Percentiles rank a stretch among this genome's conserved stretches.
Evolutionary conservation across 2,888 invertebrate genomes (phyloP).

Genomic region (Dasysyrphus tricinctus): DNA sequence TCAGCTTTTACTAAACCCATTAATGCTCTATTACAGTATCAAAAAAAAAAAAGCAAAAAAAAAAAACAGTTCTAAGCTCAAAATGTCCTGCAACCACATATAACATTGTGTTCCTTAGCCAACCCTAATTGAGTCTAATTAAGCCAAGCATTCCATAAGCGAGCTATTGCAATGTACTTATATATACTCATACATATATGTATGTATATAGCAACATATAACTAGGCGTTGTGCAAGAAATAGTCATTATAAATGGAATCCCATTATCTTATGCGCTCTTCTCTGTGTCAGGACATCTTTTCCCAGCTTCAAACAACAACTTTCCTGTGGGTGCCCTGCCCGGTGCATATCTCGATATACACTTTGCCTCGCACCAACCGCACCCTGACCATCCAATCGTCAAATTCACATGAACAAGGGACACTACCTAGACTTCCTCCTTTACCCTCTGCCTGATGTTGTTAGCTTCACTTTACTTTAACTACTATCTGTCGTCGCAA

Average conservation of each 20-base stretch:
- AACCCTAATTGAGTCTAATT: slow-evolving; percentile 70
- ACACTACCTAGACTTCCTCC: slow-evolving; percentile 23
- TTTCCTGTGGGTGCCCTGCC: slow-evolving; percentile 25
- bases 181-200: background rate
- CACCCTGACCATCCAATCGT: slow-evolving; percentile 29
- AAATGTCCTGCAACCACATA: slow-evolving; percentile 35
- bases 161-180: slow-evolving; percentile 13
- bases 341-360: slow-evolving; percentile 48
- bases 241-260: slow-evolving; percentile 51
- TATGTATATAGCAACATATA: slow-evolving; percentile 16
- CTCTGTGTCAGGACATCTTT: slow-evolving; percentile 43
- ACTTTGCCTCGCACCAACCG: background rate
- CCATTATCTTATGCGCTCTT: slow-evolving; percentile 10
- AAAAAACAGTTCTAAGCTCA: background rate
- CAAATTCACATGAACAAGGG: slow-evolving; percentile 58
- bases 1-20: slow-evolving; percentile 22
- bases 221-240: slow-evolving; percentile 38
- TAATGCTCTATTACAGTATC: slow-evolving; percentile 27
- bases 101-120: slow-evolving; percentile 16
- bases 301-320: slow-evolving; percentile 30
- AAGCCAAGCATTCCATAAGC: slow-evolving; percentile 55
- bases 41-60: background rate
- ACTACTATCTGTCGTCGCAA: slow-evolving; percentile 21
- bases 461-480: slow-evolving; percentile 33
- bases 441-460: background rate